Conservation (phyloP, 1,140 invertebrate genomes). For the Asbolus verrucosus region DNA sequence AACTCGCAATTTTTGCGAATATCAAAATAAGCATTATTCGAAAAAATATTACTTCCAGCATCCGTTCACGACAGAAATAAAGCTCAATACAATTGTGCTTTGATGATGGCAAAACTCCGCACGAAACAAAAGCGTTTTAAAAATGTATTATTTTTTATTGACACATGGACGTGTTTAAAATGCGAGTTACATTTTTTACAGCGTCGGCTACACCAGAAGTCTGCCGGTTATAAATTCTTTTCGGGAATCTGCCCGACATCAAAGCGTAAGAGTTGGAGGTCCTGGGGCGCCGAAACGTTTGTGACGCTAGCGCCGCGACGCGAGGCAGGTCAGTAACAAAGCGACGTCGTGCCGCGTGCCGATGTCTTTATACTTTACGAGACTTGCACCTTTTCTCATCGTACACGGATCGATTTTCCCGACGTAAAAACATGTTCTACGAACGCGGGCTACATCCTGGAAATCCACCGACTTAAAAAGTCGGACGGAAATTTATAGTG, state of each 20-base stretch:
- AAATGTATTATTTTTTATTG: slow-evolving; percentile 42
- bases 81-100: slow-evolving; percentile 37
- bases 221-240: slow-evolving; percentile 34
- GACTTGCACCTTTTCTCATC: slow-evolving; percentile 48
- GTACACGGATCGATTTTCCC: slow-evolving; percentile 42
- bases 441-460: slow-evolving; percentile 14
- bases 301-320: slow-evolving; percentile 53
- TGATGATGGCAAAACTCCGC: slow-evolving; percentile 35
- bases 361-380: slow-evolving; percentile 50
- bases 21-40: slow-evolving; percentile 36
- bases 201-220: slow-evolving; percentile 11
- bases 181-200: slow-evolving; percentile 3
- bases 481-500: no score
- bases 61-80: slow-evolving; percentile 35
- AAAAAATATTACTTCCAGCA: slow-evolving; percentile 39
- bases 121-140: slow-evolving; percentile 41
- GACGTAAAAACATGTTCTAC: slow-evolving; percentile 16
- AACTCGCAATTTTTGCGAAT: slow-evolving; percentile 37
- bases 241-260: slow-evolving; percentile 43
- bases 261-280: slow-evolving; percentile 47
- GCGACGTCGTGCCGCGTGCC: slow-evolving; percentile 49
- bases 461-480: no score
- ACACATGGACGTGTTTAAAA: slow-evolving; percentile 40
- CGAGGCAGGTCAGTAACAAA: slow-evolving; percentile 60
- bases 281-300: slow-evolving; percentile 52